Conservation (phyloP, 2,888 invertebrate genomes). For the Catotricha subobsoleta region DNA sequence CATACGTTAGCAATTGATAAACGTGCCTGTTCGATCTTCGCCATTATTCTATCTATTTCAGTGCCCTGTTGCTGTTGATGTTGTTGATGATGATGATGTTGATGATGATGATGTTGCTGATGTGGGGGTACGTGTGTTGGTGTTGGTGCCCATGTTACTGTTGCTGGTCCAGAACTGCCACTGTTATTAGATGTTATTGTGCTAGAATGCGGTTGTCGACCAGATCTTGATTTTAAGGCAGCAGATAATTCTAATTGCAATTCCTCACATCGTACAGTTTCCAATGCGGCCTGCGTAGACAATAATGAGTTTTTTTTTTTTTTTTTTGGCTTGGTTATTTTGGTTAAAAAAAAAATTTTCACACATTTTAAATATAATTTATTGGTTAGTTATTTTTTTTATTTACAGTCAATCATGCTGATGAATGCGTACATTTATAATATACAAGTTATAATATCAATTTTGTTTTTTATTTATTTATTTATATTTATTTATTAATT, state of each 20-base stretch:
- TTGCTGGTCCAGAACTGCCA: constrained; percentile 16
- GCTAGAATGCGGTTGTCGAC: constrained; percentile 26
- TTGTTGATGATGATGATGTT: constrained; percentile 12
- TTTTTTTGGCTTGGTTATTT: no score
- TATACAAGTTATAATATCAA: no score
- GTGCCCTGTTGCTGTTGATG: constrained; percentile 30
- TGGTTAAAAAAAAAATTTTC: no score
- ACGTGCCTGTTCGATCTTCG: constrained; percentile 68
- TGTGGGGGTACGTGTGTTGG: constrained; percentile 31
- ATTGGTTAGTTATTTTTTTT: no score
- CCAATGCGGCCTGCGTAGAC: constrained; percentile 45
- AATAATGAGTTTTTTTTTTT: no score
- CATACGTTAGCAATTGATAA: constrained; percentile 21
- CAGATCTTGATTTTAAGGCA: constrained; percentile 38
- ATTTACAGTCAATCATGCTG: no score
- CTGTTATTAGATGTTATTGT: constrained; percentile 24
- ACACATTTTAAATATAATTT: no score
- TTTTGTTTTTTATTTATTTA: no score
- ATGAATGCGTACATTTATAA: no score
- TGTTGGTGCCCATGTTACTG: constrained; percentile 30
- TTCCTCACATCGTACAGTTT: constrained; percentile 67
- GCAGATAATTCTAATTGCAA: constrained; percentile 71
- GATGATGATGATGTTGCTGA: constrained; percentile 7
- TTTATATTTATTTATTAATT: no score
- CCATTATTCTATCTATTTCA: constrained; percentile 87